Percentiles rank a stretch among this genome's conserved stretches.
Evolutionary conservation across 2,888 invertebrate species (phyloP).

Genomic region (Mesorhabditis sp.): DNA sequence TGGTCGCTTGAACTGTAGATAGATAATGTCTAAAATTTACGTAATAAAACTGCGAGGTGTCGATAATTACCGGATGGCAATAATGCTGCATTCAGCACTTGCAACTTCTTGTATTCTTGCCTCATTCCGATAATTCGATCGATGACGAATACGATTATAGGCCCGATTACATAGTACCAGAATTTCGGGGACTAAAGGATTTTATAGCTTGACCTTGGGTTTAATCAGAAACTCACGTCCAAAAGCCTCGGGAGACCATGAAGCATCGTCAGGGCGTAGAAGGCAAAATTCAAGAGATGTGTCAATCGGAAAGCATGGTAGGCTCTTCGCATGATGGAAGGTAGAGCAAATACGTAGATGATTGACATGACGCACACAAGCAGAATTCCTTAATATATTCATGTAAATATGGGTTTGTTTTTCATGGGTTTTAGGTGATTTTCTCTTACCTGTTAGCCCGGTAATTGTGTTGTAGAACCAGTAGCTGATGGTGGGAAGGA

Average conservation of each 20-base stretch:
- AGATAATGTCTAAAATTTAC: conserved; percentile 58
- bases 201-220: not conserved
- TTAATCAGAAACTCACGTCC: conserved; percentile 66
- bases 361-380: conserved; percentile 77
- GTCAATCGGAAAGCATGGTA: conserved; percentile 71
- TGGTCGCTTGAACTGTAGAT: conserved; percentile 85
- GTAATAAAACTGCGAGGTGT: not conserved
- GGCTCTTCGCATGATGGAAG: conserved; percentile 82
- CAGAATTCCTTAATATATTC: conserved; percentile 15
- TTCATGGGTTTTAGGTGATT: conserved; percentile 57
- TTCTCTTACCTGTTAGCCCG: conserved; percentile 71
- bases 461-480: conserved; percentile 84
- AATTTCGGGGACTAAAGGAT: conserved; percentile 70
- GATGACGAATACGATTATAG: conserved; percentile 80
- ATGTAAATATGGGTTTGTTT: too few species aligned
- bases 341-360: conserved; percentile 93
- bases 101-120: conserved; percentile 66
- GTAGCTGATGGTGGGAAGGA: conserved; percentile 85
- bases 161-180: conserved; percentile 88
- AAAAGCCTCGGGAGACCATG: conserved; percentile 87
- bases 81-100: conserved; percentile 86
- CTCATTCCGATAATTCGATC: conserved; percentile 74
- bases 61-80: conserved; percentile 71
- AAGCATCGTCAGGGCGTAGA: conserved; percentile 80
- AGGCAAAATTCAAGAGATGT: conserved; percentile 79